phyloP scores from a whole-genome alignment of 2,888 invertebrate genomes.

The Cheilosia vernalis region DNA sequence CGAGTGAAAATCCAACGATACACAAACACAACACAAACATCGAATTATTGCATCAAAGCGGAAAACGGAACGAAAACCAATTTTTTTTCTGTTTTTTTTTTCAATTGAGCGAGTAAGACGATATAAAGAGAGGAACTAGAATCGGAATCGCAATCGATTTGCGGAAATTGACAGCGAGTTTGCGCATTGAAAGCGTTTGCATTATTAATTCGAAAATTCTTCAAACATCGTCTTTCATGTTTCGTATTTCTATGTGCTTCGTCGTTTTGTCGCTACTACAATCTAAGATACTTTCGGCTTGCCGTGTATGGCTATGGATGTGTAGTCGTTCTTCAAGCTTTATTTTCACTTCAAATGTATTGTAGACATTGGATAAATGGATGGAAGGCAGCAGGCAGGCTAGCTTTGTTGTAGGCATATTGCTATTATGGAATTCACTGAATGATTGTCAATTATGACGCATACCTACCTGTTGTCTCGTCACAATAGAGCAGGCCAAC shows the following conservation, averaged over 20 bases:
- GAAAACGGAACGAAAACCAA: conserved; percentile 64
- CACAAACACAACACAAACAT: conserved; percentile 9
- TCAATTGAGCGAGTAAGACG: conserved; percentile 31
- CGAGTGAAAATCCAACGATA: conserved; percentile 3
- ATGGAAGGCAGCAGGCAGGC: conserved; percentile 42
- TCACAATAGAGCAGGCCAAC: conserved; percentile 34
- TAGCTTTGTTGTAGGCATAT: conserved; percentile 61
- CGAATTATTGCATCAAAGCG: conserved; percentile 62
- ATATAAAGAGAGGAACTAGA: conserved; percentile 62
- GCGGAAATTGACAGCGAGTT: conserved; percentile 77
- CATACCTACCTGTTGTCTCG: conserved; percentile 76
- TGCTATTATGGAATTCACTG: conserved; percentile 72
- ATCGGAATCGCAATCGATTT: conserved; percentile 77
- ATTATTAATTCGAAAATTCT: conserved; percentile 68
- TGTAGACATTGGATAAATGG: conserved; percentile 23
- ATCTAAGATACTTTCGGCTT: conserved; percentile 22
- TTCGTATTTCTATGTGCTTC: conserved; percentile 36
- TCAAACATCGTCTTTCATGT: conserved; percentile 49
- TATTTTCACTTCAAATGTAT: conserved; percentile 15
- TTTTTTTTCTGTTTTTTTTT: conserved; percentile 15
- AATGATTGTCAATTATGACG: conserved; percentile 73
- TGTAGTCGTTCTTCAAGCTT: not conserved
- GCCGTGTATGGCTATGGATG: conserved; percentile 5
- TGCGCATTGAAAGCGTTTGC: conserved; percentile 77
- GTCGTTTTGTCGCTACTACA: conserved; percentile 49